Percentiles rank a stretch among this genome's conserved stretches.
Conservation (phyloP, 2,797 vertebrate genomes). For the Neosalanx taihuensis region DNA sequence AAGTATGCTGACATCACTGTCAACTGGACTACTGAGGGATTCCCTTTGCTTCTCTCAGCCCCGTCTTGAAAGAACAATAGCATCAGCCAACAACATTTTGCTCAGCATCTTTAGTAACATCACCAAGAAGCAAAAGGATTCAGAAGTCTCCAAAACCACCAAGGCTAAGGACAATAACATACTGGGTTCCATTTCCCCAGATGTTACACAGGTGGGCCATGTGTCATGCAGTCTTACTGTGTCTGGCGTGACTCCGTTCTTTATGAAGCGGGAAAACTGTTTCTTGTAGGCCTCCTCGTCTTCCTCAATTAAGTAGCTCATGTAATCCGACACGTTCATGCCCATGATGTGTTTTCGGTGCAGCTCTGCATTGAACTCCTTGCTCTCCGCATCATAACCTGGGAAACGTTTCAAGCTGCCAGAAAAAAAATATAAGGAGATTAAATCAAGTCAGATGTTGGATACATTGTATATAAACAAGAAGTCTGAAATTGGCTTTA, state of each 20-base stretch:
- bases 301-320: constrained; percentile 94
- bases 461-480: too few species aligned
- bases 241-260: constrained; percentile 90
- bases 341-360: constrained; percentile 97
- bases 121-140: constrained; percentile 58
- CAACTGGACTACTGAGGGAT: not conserved
- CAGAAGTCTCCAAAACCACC: not conserved
- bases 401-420: constrained; percentile 93
- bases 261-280: constrained; percentile 97
- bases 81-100: constrained; percentile 74
- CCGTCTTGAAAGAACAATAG: constrained; percentile 70
- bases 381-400: constrained; percentile 92
- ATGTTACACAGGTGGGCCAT: not conserved
- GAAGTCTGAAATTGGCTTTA: too few species aligned
- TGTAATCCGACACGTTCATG: constrained; percentile 93
- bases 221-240: constrained; percentile 68
- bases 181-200: not conserved
- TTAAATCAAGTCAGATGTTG: not conserved
- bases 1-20: not conserved
- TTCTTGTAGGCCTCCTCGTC: constrained; percentile 96
- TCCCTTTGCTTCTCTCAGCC: constrained; percentile 59
- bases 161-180: not conserved
- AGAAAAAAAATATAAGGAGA: not conserved
- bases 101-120: constrained; percentile 61
- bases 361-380: constrained; percentile 95